Evolutionary conservation across 2,888 invertebrate genomes (phyloP), one percentile per base, ranked within the genome.

Genomic region (Tiphia femorata): DNA sequence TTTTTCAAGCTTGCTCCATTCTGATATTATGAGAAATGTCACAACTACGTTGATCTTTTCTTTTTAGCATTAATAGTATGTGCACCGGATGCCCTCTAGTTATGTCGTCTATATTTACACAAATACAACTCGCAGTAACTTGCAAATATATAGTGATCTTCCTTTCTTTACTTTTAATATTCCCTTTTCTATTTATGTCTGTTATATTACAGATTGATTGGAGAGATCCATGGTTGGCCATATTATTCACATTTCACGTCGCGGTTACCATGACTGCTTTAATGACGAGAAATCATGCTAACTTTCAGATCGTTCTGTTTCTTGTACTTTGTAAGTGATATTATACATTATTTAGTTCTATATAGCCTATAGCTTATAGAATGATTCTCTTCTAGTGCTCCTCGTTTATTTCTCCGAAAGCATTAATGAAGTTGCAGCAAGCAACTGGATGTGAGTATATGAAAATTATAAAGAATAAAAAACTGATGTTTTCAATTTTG

Each of bases 371-470:
- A 46, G 43, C 51, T 43, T 51, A 41, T 30, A 43, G 12, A 33
- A n/a, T n/a, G n/a, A n/a, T n/a, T n/a, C 19, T 38, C 8, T 44
- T 65, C 30, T 17, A 96, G 95, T 96, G 75, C 84, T 93, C 33
- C 84, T 95, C 59, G 96, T 96, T 10, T 96, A 94, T 81, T 95
- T 93, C 80, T 94, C 96, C 17, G 96, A 96, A 84, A 92, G 88
- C 73, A 93, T 97, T 69, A 97, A 97, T 81, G 92, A 94, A 85
- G 88, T 94, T 62, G 96, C 95, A 2, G 94, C 96, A 0, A 87
- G 87, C 63, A 92, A 96, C 83, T 96, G 95, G 95, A 89, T 84
- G 87, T 87, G 76, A 79, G 85, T 77, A 64, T 50, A 20, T 33
- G 40, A 19, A 44, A 16, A 1, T 21, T 50, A 41, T 54, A n/a